These are phyloP conservation scores for Cliona cf. orientalis DNA, from an alignment of 37 sponge, comb jelly and placozoan species.

Conservation along the genomic window DNA sequence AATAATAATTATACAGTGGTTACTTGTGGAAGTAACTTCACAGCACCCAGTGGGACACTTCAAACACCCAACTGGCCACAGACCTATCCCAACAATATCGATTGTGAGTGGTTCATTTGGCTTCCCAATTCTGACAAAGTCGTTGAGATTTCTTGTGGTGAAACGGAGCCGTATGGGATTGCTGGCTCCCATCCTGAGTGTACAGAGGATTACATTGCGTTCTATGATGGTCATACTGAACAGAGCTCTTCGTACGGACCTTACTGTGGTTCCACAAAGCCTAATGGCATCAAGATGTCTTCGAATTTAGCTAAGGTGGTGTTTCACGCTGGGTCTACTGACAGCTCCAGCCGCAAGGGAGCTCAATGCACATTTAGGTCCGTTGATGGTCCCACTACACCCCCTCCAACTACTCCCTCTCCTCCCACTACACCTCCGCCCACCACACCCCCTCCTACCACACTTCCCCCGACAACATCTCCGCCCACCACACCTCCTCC, in stretches of 20 bases:
- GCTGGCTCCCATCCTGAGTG: constrained; percentile 17
- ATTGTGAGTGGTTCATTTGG: constrained; percentile 53
- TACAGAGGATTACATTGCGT: constrained; percentile 8
- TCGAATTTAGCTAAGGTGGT: neutral
- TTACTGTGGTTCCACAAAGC: neutral
- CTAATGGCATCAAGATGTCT: neutral
- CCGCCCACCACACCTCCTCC: too few relatives aligned
- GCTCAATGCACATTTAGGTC: neutral
- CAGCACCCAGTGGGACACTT: neutral
- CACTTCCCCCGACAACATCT: too few relatives aligned
- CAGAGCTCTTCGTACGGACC: neutral
- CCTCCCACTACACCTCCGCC: neutral
- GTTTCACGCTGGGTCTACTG: constrained; percentile 14
- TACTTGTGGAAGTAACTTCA: constrained; percentile 2
- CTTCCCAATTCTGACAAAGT: neutral
- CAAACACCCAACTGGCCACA: constrained; percentile 28
- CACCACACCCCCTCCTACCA: neutral
- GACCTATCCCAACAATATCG: constrained; percentile 18
- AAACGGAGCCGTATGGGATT: neutral
- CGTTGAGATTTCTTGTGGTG: neutral
- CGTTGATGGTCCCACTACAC: neutral
- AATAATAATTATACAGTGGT: too few relatives aligned
- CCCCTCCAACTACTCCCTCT: neutral
- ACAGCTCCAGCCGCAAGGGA: neutral
- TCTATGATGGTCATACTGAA: neutral